Percentiles rank a stretch among this genome's conserved stretches.
phyloP scores from a whole-genome alignment of 2,113 vertebrate genomes.

The Malurus cyaneus region DNA sequence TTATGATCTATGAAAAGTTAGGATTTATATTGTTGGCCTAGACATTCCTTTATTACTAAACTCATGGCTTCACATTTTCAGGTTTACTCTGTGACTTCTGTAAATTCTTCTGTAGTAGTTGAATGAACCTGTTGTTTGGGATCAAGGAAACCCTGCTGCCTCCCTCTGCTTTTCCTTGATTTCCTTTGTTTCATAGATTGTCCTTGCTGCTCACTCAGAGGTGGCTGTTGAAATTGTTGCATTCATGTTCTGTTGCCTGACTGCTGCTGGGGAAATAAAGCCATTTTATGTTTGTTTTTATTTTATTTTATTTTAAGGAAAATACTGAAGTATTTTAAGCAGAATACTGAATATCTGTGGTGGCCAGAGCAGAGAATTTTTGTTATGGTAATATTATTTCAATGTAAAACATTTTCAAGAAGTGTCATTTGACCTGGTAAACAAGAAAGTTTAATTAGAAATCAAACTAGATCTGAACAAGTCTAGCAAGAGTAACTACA shows the following conservation, averaged over 20 bases:
- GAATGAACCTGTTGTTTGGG: background rate
- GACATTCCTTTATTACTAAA: background rate
- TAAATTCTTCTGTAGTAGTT: background rate
- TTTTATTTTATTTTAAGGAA: background rate
- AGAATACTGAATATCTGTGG: background rate
- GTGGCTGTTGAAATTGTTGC: background rate
- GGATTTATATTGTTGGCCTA: background rate
- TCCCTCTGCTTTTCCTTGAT: background rate
- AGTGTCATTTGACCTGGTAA: background rate
- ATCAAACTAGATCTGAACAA: slow-evolving; percentile 13
- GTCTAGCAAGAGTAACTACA: background rate
- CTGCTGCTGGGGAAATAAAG: background rate
- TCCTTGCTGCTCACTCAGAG: background rate
- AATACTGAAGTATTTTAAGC: background rate
- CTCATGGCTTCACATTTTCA: background rate
- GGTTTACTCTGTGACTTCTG: background rate
- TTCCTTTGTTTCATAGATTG: background rate
- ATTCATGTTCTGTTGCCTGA: background rate
- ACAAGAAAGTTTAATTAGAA: background rate
- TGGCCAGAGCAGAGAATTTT: background rate
- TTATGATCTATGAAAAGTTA: background rate
- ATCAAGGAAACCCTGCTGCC: background rate
- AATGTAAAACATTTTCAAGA: background rate
- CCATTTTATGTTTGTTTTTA: background rate
- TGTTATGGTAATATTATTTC: background rate